These are phyloP conservation scores for Caradrina kadenii DNA, from an alignment of 2,888 invertebrate species.

Conservation along the genomic window DNA sequence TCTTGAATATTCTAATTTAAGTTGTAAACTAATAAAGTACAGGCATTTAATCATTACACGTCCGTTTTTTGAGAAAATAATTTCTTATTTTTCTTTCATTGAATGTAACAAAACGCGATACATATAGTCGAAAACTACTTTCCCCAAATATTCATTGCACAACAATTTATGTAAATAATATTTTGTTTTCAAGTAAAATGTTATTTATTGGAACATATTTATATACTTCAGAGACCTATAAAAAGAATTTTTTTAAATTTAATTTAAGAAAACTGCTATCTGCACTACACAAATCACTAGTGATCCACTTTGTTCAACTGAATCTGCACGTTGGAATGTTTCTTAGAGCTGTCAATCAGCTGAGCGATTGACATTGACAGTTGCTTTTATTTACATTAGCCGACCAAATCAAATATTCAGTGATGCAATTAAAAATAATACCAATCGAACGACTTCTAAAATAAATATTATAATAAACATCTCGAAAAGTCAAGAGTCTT, in stretches of 20 bases:
- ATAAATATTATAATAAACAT: constrained; percentile 2
- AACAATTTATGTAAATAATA: neutral
- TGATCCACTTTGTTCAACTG: neutral
- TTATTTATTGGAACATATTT: too few species aligned
- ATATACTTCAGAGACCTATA: too few species aligned
- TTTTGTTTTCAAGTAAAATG: neutral
- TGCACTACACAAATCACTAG: too few species aligned
- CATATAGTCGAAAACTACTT: neutral
- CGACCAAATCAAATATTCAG: constrained; percentile 21
- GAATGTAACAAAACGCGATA: constrained; percentile 7
- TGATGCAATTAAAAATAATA: neutral
- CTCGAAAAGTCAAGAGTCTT: constrained; percentile 10
- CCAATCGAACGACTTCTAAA: neutral
- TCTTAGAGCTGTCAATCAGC: constrained; percentile 17
- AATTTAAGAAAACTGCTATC: too few species aligned
- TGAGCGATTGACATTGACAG: constrained; percentile 22
- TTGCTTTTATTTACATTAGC: constrained; percentile 21
- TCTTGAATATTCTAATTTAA: too few species aligned
- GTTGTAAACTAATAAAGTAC: neutral
- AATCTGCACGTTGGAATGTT: constrained; percentile 6
- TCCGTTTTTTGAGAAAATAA: neutral
- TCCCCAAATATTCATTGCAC: neutral
- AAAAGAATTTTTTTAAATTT: neutral
- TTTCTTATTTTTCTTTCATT: neutral
- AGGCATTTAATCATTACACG: neutral